Evolutionary conservation across 2,888 invertebrate species (phyloP).

Genomic region (Scaptomyza caliginosa): DNA sequence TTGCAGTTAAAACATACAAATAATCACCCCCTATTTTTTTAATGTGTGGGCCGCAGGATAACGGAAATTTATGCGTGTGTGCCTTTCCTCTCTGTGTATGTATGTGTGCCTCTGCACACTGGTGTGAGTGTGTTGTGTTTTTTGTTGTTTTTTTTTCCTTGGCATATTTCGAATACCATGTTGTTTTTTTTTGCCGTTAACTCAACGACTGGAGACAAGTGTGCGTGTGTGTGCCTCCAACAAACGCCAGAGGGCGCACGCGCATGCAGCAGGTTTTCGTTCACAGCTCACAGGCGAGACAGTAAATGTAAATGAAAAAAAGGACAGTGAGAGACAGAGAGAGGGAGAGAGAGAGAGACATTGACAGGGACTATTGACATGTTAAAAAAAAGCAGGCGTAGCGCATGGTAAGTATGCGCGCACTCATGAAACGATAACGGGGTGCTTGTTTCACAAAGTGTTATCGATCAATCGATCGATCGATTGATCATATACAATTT

Average conservation of each 20-base stretch:
- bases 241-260: conserved; percentile 37
- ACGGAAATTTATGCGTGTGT: conserved; percentile 41
- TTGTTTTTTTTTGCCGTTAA: conserved; percentile 14
- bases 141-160: conserved; percentile 5
- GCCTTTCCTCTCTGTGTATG: conserved; percentile 20
- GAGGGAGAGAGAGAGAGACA: conserved; percentile 27
- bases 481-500: conserved; percentile 25
- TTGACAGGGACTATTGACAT: conserved; percentile 43
- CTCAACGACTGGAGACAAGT: not conserved
- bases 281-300: conserved; percentile 15
- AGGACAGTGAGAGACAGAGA: conserved; percentile 18
- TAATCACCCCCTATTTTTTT: not conserved
- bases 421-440: conserved; percentile 72
- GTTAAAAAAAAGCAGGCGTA: conserved; percentile 45
- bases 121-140: conserved; percentile 7
- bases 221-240: conserved; percentile 8
- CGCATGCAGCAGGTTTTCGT: conserved; percentile 29
- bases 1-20: conserved; percentile 26
- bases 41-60: conserved; percentile 25
- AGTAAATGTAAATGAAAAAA: not conserved
- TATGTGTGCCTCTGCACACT: conserved; percentile 8
- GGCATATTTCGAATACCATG: too few relatives aligned
- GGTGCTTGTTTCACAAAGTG: conserved; percentile 43
- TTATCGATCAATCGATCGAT: conserved; percentile 36
- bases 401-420: conserved; percentile 82